phyloP scores from a whole-genome alignment of 2,113 vertebrate species.

The Uria lomvia region DNA sequence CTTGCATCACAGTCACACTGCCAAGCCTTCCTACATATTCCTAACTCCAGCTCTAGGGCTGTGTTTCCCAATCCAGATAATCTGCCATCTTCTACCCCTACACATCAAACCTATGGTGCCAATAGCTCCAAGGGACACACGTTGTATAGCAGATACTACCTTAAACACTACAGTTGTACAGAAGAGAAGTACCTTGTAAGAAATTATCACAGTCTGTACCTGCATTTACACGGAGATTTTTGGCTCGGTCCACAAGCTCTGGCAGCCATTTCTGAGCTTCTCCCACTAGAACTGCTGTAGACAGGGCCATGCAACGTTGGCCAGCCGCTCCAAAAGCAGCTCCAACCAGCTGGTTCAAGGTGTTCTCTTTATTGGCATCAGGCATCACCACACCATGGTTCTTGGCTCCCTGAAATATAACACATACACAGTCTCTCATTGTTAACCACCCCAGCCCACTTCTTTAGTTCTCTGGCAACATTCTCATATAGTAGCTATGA shows the following conservation, averaged over 20 bases:
- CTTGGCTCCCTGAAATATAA: constrained; percentile 87
- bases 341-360: constrained; percentile 93
- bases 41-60: neutral
- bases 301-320: constrained; percentile 98
- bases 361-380: constrained; percentile 97
- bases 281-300: constrained; percentile 90
- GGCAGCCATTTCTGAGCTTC: constrained; percentile 90
- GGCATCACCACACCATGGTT: constrained; percentile 98
- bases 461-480: neutral
- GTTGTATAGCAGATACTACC: neutral
- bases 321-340: constrained; percentile 97
- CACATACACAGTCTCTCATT: neutral
- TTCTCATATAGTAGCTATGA: neutral
- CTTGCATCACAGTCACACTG: neutral
- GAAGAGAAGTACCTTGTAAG: neutral
- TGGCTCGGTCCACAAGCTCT: constrained; percentile 90
- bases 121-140: neutral
- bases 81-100: neutral
- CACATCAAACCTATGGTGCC: neutral
- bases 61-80: neutral
- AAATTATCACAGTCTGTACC: constrained; percentile 70
- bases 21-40: neutral
- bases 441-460: neutral
- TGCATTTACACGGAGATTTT: constrained; percentile 88
- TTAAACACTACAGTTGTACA: neutral